phyloP scores from a whole-genome alignment of 2,113 vertebrate genomes.

The Ctenodactylus gundi region DNA sequence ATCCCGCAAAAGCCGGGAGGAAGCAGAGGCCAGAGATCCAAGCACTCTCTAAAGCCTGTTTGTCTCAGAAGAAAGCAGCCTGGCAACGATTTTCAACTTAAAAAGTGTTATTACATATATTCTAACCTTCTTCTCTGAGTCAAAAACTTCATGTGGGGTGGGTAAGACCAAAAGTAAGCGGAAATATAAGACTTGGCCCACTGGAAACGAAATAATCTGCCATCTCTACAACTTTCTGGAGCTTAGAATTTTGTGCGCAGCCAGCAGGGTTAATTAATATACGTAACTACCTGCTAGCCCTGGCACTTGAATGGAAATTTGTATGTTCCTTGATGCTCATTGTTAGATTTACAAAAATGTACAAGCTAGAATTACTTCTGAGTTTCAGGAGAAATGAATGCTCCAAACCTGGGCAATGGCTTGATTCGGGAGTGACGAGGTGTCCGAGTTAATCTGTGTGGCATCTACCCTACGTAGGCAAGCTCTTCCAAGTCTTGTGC shows the following conservation, averaged over 20 bases:
- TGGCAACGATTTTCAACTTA: neutral
- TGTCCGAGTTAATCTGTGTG: neutral
- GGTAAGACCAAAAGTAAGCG: neutral
- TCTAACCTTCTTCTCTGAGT: neutral
- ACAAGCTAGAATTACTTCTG: rapidly evolving
- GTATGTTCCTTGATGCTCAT: neutral
- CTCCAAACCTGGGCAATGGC: neutral
- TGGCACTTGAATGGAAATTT: neutral
- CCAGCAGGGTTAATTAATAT: neutral
- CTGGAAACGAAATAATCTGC: neutral
- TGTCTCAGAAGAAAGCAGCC: slow-evolving; percentile 26
- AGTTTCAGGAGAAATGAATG: neutral
- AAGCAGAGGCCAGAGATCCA: neutral
- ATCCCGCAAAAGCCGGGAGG: neutral
- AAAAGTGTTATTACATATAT: neutral
- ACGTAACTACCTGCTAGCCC: no score
- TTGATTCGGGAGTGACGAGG: neutral
- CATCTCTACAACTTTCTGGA: neutral
- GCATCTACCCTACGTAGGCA: rapidly evolving
- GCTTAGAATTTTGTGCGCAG: rapidly evolving
- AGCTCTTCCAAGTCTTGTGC: neutral
- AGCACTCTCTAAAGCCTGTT: rapidly evolving
- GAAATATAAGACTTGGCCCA: neutral
- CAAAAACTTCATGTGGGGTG: neutral
- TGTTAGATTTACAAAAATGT: neutral